Base-by-base conservation (phyloP, 2,113 vertebrate species). In the Lethenteron reissneri region DNA sequence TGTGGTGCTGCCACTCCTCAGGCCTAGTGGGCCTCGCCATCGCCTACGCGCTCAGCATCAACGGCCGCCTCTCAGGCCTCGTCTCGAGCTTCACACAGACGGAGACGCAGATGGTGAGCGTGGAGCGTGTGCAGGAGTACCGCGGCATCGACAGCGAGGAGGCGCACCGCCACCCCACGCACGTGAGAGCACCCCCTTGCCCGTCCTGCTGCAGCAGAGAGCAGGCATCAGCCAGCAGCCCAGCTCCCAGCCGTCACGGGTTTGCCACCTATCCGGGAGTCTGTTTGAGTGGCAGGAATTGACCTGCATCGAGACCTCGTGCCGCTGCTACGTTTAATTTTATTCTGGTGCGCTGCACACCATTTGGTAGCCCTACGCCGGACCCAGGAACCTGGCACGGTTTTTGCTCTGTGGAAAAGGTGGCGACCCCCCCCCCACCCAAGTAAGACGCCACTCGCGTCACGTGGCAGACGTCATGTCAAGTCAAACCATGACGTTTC, bases 41-140 rank as follows among this genome's bases (percentile, higher is more conserved):
- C 57, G 95, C 94, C 6, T 99, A 97, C 0, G 85, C 92, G 15
- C 80, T 99, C 57, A 88, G 90, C 76, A 79, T 99, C 80, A 99
- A 90, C 1, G 75, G 74, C 69, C 81, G 92, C 73, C 84, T 99
- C 17, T 90, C 90, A 0, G 85, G 83, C 14, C 82, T 99, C 74
- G 88, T 99, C 75, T 81, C 82, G 78, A 92, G 77, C 82, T 95
- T 91, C 81, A 88, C 90, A 0, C 81, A 87, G 75, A 91, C 89
- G 0, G 94, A 99, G 77, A 83, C 88, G 78, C 90, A 91, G 86
- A 84, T 99, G 82, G 90, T 99, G 75, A 92, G 90, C 2, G 84
- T 97, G 58, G 94, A 99, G 74, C 80, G 94, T 4, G 83, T 86
- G 0, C 88, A 97, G 75, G 92, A 99, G 21, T 99, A 97, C 75